A percentile compares a stretch with the other conserved stretches of the same genome.
phyloP scores from a whole-genome alignment of 2,113 vertebrate genomes.

The Australoheros scitulus region DNA sequence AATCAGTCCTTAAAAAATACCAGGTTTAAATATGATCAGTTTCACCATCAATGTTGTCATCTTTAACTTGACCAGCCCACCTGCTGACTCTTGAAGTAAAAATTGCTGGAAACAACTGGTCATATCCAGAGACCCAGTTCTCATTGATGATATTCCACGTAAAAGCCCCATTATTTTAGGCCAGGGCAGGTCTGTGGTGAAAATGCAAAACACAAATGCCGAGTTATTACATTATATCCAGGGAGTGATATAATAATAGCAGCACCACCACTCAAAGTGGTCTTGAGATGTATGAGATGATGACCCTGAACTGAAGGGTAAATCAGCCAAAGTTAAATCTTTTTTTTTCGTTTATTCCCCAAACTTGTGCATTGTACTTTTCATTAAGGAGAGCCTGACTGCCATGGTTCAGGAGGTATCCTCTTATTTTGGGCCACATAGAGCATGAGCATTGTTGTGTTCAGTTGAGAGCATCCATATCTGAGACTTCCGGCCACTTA shows the following conservation, averaged over 20 bases:
- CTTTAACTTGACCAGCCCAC: not conserved
- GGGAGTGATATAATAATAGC: not conserved
- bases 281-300: not conserved
- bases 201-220: no score
- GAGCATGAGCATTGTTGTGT: not conserved
- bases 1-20: no score
- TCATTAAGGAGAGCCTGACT: not conserved
- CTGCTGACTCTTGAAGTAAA: not conserved
- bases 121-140: not conserved
- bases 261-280: not conserved
- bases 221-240: not conserved
- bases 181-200: no score
- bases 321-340: not conserved
- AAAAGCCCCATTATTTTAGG: not conserved
- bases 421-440: not conserved
- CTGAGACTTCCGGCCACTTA: not conserved
- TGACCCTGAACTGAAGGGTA: not conserved
- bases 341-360: not conserved
- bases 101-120: not conserved
- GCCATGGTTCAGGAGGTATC: not conserved
- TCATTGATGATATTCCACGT: no score
- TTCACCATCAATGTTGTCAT: not conserved
- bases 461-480: not conserved
- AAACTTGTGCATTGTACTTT: fast-evolving
- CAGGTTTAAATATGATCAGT: not conserved